These are phyloP conservation scores for Teleiodes luculella DNA, from an alignment of 2,888 invertebrate genomes.

Conservation along the genomic window DNA sequence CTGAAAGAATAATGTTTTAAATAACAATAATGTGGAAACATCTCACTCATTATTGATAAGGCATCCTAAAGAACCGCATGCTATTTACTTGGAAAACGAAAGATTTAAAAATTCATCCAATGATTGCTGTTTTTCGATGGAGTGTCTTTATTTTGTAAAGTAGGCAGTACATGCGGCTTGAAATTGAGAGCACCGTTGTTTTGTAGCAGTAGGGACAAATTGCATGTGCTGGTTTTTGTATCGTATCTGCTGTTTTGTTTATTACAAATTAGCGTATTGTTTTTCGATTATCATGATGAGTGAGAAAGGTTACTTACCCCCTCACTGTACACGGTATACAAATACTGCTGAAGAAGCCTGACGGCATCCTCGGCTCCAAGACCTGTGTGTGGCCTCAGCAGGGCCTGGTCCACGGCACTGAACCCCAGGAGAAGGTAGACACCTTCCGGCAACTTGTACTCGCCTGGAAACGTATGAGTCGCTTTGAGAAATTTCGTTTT, in stretches of 20 bases:
- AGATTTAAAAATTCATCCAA: too few relatives aligned
- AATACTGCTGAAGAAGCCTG: slow-evolving; percentile 87
- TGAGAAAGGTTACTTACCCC: slow-evolving; percentile 45
- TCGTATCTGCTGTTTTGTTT: too few relatives aligned
- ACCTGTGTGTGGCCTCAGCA: slow-evolving; percentile 89
- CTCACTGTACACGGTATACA: slow-evolving; percentile 84
- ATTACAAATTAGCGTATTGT: background rate
- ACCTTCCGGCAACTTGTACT: slow-evolving; percentile 89
- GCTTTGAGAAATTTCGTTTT: background rate
- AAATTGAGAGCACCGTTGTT: too few relatives aligned
- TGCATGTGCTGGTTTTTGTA: too few relatives aligned
- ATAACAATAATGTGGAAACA: background rate
- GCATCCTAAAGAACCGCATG: too few relatives aligned
- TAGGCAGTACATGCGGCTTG: too few relatives aligned
- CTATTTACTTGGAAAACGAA: too few relatives aligned
- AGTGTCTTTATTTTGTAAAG: too few relatives aligned
- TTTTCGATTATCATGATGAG: background rate
- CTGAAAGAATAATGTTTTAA: slow-evolving; percentile 67
- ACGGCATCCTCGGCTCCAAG: slow-evolving; percentile 92
- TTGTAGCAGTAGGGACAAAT: too few relatives aligned
- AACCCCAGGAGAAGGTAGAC: slow-evolving; percentile 93
- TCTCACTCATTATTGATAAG: too few relatives aligned
- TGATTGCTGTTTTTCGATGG: too few relatives aligned
- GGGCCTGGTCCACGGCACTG: slow-evolving; percentile 91
- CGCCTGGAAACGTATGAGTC: slow-evolving; percentile 80